A percentile compares a stretch with the other conserved stretches of the same genome.
These are phyloP conservation scores for Chunga burmeisteri DNA, from an alignment of 2,113 vertebrate species.

Conservation along the genomic window DNA sequence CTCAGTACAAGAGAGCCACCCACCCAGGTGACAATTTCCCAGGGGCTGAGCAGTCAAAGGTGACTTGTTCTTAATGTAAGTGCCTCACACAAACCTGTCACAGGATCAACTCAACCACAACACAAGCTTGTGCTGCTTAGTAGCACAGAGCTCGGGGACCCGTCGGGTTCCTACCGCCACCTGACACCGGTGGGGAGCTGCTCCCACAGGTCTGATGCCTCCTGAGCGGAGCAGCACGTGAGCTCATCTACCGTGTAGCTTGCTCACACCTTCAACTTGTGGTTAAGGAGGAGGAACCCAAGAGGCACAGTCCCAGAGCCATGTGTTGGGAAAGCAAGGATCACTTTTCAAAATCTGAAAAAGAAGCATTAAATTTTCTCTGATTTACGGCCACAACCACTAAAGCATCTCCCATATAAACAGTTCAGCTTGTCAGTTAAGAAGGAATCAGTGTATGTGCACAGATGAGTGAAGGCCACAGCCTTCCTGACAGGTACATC, in stretches of 20 bases:
- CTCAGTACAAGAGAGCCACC: accelerated
- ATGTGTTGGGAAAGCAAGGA: neutral
- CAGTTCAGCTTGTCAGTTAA: neutral
- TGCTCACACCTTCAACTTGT: accelerated
- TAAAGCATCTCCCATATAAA: neutral
- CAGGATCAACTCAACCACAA: neutral
- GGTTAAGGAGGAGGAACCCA: neutral
- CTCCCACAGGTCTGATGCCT: neutral
- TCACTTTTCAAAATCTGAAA: neutral
- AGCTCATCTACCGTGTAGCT: neutral
- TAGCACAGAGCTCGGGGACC: neutral
- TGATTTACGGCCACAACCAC: neutral
- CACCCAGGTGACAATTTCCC: accelerated
- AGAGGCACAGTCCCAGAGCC: neutral
- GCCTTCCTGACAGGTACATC: neutral
- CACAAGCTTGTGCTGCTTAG: accelerated
- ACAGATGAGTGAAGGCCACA: neutral
- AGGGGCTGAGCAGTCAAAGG: neutral
- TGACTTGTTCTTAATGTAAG: neutral
- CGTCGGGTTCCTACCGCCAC: accelerated
- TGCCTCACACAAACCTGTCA: too few species aligned
- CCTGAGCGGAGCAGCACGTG: neutral
- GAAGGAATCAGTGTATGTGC: neutral
- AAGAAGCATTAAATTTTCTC: neutral
- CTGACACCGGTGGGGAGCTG: accelerated